Conservation (phyloP, 2,888 invertebrate genomes). For the Eueremaeus valkanovi region DNA sequence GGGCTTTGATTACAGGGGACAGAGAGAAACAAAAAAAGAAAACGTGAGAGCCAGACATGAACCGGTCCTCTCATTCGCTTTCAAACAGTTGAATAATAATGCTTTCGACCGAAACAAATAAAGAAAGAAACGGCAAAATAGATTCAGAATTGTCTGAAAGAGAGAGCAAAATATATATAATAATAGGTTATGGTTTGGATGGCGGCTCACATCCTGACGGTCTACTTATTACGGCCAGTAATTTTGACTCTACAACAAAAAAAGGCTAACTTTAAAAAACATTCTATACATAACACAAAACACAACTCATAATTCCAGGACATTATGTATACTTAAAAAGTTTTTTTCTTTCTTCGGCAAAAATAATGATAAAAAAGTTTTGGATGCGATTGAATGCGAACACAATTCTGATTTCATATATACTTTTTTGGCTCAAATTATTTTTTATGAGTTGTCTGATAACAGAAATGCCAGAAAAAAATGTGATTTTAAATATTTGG, state of each 20-base stretch:
- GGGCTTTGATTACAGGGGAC: neutral
- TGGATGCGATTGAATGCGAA: neutral
- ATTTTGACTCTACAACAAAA: neutral
- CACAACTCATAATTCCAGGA: too few species aligned
- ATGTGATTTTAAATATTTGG: neutral
- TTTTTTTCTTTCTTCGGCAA: neutral
- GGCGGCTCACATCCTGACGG: conserved; percentile 11
- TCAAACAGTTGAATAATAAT: conserved; percentile 2
- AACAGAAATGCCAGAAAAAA: neutral
- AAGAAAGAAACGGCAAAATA: conserved; percentile 16
- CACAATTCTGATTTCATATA: neutral
- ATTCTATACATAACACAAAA: too few species aligned
- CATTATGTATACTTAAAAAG: neutral
- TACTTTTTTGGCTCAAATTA: neutral
- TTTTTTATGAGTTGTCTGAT: neutral
- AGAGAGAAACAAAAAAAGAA: neutral
- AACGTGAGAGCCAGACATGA: neutral
- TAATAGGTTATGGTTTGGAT: conserved; percentile 15
- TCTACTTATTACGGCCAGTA: neutral
- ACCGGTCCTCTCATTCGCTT: neutral
- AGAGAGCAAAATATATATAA: neutral
- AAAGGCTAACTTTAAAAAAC: neutral
- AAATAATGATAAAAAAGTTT: neutral
- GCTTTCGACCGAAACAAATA: neutral
- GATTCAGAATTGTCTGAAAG: conserved; percentile 1